Evolutionary conservation across 1,140 invertebrate species (phyloP).

Genomic region (Gryllus bimaculatus): DNA sequence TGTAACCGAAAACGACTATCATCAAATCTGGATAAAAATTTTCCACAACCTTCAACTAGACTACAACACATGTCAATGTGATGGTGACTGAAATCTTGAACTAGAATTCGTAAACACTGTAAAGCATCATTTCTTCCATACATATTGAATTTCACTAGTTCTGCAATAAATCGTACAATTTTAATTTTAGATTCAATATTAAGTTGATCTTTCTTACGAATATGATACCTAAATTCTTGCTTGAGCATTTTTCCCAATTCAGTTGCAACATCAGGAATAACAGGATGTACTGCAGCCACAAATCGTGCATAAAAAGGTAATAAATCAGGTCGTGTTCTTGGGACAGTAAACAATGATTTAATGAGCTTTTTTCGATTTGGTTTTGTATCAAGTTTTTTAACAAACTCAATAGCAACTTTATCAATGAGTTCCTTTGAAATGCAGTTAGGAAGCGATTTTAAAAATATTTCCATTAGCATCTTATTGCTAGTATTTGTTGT

Average conservation of each 20-base stretch:
- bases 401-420: conserved; percentile 90
- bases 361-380: conserved; percentile 84
- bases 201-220: conserved; percentile 94
- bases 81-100: conserved; percentile 94
- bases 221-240: conserved; percentile 91
- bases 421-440: conserved; percentile 95
- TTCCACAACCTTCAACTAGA: conserved; percentile 87
- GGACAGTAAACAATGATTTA: conserved; percentile 68
- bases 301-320: conserved; percentile 92
- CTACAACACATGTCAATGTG: conserved; percentile 99
- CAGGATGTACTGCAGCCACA: conserved; percentile 84
- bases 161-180: conserved; percentile 90
- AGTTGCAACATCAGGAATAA: conserved; percentile 65
- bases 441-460: conserved; percentile 82
- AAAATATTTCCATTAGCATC: conserved; percentile 67
- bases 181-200: conserved; percentile 98
- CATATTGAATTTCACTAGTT: conserved; percentile 90
- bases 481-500: conserved; percentile 40
- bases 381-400: conserved; percentile 89
- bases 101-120: conserved; percentile 82
- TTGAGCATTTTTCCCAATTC: conserved; percentile 82
- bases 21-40: conserved; percentile 81
- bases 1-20: conserved; percentile 90
- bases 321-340: conserved; percentile 80
- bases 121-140: conserved; percentile 91